Evolutionary conservation across 2,113 vertebrate species (phyloP).

Genomic region (Notothenia coriiceps): DNA sequence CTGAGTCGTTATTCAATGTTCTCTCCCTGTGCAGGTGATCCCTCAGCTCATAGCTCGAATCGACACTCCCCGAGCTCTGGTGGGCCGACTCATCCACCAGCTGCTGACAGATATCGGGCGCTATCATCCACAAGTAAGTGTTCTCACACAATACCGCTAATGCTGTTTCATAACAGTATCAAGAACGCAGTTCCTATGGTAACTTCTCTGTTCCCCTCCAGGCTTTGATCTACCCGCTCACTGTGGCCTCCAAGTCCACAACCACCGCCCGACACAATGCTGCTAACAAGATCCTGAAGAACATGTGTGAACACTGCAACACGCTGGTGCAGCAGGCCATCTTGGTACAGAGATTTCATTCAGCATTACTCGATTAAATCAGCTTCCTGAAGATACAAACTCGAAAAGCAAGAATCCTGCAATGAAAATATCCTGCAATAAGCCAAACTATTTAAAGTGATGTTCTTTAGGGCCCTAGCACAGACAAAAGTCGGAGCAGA

Average conservation of each 20-base stretch:
- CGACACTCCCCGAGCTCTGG: slow-evolving; percentile 94
- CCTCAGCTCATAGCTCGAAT: slow-evolving; percentile 98
- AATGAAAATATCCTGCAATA: too few relatives aligned
- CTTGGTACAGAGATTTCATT: slow-evolving; percentile 87
- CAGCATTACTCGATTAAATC: neutral
- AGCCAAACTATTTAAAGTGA: too few relatives aligned
- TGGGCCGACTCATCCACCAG: slow-evolving; percentile 97
- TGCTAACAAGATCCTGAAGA: slow-evolving; percentile 98
- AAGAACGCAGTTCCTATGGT: neutral
- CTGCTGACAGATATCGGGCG: slow-evolving; percentile 97
- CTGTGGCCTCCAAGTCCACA: slow-evolving; percentile 98
- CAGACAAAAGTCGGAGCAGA: too few relatives aligned
- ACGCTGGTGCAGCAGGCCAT: slow-evolving; percentile 97
- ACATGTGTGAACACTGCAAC: slow-evolving; percentile 99
- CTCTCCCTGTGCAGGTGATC: slow-evolving; percentile 88
- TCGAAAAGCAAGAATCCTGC: too few relatives aligned
- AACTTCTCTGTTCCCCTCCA: slow-evolving; percentile 61
- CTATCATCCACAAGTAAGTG: slow-evolving; percentile 94
- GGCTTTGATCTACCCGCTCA: slow-evolving; percentile 98
- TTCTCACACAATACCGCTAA: neutral
- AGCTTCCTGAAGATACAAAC: neutral
- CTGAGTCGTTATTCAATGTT: neutral
- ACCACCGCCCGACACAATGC: slow-evolving; percentile 97
- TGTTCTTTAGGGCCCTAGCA: too few relatives aligned
- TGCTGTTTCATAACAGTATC: neutral